A percentile compares a stretch with the other conserved stretches of the same genome.
phyloP scores from a whole-genome alignment of 2,888 invertebrate genomes.

The Electrophaes corylata region DNA sequence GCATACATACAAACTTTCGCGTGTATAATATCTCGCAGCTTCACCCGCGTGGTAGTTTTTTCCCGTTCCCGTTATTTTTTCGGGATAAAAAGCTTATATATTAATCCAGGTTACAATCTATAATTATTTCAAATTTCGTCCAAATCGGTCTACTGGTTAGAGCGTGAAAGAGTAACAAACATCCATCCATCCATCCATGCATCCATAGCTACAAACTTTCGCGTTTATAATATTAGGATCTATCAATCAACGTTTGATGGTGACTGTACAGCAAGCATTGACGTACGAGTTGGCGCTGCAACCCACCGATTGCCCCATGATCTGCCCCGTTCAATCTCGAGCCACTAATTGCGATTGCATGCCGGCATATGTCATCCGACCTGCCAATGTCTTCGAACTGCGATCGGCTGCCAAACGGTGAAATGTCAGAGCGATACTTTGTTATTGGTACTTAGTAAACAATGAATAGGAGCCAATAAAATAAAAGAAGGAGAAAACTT shows the following conservation, averaged over 20 bases:
- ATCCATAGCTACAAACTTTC: too few relatives aligned
- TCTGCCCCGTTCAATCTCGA: conserved; percentile 31
- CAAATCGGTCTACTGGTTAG: too few relatives aligned
- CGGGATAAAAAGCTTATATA: too few relatives aligned
- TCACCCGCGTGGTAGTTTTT: too few relatives aligned
- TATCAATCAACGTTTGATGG: neutral
- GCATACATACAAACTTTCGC: too few relatives aligned
- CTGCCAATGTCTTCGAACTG: conserved; percentile 56
- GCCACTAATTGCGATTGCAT: conserved; percentile 33
- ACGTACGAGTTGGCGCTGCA: conserved; percentile 21
- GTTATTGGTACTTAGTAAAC: conserved; percentile 25
- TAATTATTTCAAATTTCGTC: too few relatives aligned
- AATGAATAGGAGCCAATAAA: neutral
- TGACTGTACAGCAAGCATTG: conserved; percentile 8
- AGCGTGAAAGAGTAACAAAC: too few relatives aligned
- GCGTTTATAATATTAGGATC: too few relatives aligned
- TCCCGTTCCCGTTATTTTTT: too few relatives aligned
- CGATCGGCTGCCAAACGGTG: conserved; percentile 49
- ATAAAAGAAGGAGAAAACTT: neutral
- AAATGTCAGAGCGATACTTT: conserved; percentile 43
- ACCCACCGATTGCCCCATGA: conserved; percentile 30
- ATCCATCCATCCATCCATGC: too few relatives aligned
- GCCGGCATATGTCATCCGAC: conserved; percentile 31
- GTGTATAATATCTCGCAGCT: too few relatives aligned
- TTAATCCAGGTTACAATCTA: too few relatives aligned